Evolutionary conservation across 2,797 vertebrate genomes (phyloP).

Genomic region (Neosilurus mollespiculum): DNA sequence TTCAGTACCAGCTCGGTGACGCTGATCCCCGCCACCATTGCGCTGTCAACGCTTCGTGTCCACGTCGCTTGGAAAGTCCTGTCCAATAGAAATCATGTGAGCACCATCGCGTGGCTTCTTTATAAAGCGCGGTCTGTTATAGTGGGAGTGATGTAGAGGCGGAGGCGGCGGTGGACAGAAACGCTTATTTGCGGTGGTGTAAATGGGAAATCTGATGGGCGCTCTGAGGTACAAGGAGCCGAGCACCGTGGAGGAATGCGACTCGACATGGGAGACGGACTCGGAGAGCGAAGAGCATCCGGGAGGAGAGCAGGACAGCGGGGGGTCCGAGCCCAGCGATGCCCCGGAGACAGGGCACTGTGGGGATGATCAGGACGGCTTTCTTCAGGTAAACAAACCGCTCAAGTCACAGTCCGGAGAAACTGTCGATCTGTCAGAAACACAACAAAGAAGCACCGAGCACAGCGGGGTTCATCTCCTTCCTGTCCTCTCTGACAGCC

Average conservation of each 20-base stretch:
- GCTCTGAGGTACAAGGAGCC: slow-evolving; percentile 90
- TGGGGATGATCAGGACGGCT: slow-evolving; percentile 58
- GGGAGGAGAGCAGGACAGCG: slow-evolving; percentile 64
- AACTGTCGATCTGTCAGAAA: not conserved
- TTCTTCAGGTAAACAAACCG: slow-evolving; percentile 62
- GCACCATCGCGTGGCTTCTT: not conserved
- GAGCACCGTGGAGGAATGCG: slow-evolving; percentile 93
- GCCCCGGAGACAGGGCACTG: slow-evolving; percentile 64
- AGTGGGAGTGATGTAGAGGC: slow-evolving; percentile 16
- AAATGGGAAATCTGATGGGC: slow-evolving; percentile 91
- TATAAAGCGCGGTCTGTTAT: slow-evolving; percentile 27
- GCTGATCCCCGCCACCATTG: slow-evolving; percentile 25
- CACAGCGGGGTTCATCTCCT: slow-evolving; percentile 14
- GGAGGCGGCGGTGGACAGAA: slow-evolving; percentile 9
- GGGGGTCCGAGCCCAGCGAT: slow-evolving; percentile 67
- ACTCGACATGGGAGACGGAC: slow-evolving; percentile 95
- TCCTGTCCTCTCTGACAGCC: not conserved
- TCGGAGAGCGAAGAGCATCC: slow-evolving; percentile 79
- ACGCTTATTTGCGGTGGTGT: slow-evolving; percentile 48
- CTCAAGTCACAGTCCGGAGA: not conserved
- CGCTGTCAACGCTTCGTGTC: slow-evolving; percentile 28
- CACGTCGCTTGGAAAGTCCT: slow-evolving; percentile 59
- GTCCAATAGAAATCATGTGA: slow-evolving; percentile 63
- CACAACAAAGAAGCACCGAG: slow-evolving; percentile 12
- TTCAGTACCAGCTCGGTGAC: slow-evolving; percentile 3